phyloP scores from a whole-genome alignment of 2,113 vertebrate species.

The Pelecanus crispus region DNA sequence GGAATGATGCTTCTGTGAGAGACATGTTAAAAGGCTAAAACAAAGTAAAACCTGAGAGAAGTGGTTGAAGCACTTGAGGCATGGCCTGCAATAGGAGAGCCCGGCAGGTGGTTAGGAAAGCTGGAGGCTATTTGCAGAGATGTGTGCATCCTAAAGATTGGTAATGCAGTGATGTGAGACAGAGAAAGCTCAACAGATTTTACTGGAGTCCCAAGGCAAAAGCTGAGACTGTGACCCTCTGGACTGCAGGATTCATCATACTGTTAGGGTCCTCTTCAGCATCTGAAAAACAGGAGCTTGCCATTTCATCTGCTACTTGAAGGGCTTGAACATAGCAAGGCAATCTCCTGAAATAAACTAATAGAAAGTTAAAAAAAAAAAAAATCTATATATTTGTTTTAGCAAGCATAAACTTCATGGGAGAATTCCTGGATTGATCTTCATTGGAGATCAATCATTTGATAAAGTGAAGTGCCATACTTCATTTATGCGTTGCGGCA shows the following conservation, averaged over 20 bases:
- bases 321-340: background rate
- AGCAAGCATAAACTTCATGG: background rate
- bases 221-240: background rate
- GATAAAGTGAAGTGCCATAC: background rate
- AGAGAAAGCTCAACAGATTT: background rate
- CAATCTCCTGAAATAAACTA: background rate
- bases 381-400: background rate
- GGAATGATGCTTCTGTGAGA: background rate
- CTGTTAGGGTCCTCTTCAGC: background rate
- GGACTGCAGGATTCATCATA: background rate
- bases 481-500: background rate
- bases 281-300: background rate
- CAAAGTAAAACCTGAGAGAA: background rate
- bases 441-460: slow-evolving; percentile 17
- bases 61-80: background rate
- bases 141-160: background rate
- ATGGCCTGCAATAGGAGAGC: background rate
- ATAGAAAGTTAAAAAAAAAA: background rate
- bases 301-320: background rate
- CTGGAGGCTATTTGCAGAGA: background rate
- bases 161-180: background rate
- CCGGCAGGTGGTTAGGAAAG: background rate
- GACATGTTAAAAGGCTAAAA: background rate
- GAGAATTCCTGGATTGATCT: background rate
- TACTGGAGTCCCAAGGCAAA: background rate